phyloP scores from a whole-genome alignment of 2,888 invertebrate genomes.

The Papilio elwesi region DNA sequence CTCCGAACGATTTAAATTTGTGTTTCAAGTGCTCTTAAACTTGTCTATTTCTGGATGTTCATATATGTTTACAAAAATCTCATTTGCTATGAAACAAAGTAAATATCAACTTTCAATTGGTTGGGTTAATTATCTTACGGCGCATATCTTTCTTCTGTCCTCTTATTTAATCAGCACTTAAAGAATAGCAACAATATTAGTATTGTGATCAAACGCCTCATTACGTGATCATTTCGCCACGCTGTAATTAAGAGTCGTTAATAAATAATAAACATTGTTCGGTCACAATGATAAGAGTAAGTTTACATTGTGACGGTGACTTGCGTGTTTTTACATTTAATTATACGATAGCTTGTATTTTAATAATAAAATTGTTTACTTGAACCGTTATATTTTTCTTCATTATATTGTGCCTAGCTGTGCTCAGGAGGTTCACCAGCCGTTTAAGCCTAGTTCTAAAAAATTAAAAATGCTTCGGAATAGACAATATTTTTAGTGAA shows the following conservation, averaged over 20 bases:
- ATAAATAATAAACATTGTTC: conserved; percentile 31
- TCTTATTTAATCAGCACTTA: not conserved
- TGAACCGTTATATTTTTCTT: conserved; percentile 10
- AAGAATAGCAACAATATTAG: conserved; percentile 2
- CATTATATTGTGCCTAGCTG: not conserved
- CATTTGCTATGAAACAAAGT: no score
- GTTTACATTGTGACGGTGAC: conserved; percentile 22
- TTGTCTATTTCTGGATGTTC: no score
- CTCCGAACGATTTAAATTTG: no score
- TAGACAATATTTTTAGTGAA: not conserved
- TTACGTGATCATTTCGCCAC: conserved; percentile 31
- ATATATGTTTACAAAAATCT: no score
- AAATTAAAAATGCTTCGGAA: no score
- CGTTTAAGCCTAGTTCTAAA: no score
- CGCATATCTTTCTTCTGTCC: no score
- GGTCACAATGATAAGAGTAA: conserved; percentile 28
- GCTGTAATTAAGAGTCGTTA: conserved; percentile 34
- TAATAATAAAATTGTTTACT: conserved; percentile 25
- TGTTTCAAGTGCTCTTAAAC: no score
- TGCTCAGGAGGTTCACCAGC: not conserved
- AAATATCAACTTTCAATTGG: no score
- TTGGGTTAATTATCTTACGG: no score
- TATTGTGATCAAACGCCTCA: conserved; percentile 33
- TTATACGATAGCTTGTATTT: conserved; percentile 17
- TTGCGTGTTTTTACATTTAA: conserved; percentile 36